Evolutionary conservation across 1,140 invertebrate species (phyloP).

Genomic region (Solenopsis invicta): DNA sequence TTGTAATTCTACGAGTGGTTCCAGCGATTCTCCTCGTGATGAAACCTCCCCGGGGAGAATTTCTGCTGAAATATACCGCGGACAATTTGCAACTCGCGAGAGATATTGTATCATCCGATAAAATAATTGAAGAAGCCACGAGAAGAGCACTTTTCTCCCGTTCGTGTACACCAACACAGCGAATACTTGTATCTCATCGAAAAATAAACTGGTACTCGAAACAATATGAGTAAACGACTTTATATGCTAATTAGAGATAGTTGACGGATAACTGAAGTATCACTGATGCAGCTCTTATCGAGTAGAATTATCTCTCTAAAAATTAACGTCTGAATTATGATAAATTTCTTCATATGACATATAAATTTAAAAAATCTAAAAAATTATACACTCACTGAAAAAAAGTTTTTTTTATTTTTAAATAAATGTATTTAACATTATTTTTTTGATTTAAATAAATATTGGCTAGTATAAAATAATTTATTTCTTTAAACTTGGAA

Average conservation of each 20-base stretch:
- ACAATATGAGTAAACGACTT: background rate
- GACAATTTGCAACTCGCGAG: conserved; percentile 36
- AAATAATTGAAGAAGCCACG: conserved; percentile 21
- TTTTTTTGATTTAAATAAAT: too few species aligned
- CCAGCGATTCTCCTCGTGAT: background rate
- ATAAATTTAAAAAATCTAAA: too few species aligned
- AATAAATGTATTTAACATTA: too few species aligned
- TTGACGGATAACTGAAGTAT: background rate
- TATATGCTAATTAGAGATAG: background rate
- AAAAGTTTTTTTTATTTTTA: too few species aligned
- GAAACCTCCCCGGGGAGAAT: background rate
- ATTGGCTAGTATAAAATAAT: too few species aligned
- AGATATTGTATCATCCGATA: background rate
- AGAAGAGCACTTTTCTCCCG: background rate
- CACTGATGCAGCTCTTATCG: background rate
- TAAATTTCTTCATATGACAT: too few species aligned
- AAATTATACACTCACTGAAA: too few species aligned
- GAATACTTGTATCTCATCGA: background rate
- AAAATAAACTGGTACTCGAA: conserved; percentile 6
- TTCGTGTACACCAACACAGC: background rate
- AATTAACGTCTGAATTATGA: background rate
- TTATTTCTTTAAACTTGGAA: too few species aligned
- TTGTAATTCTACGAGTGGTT: conserved; percentile 20
- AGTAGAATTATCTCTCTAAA: background rate
- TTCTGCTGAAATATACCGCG: background rate